Base-by-base conservation (phyloP, 1,140 invertebrate genomes). In the Neocloeon triangulifer region DNA sequence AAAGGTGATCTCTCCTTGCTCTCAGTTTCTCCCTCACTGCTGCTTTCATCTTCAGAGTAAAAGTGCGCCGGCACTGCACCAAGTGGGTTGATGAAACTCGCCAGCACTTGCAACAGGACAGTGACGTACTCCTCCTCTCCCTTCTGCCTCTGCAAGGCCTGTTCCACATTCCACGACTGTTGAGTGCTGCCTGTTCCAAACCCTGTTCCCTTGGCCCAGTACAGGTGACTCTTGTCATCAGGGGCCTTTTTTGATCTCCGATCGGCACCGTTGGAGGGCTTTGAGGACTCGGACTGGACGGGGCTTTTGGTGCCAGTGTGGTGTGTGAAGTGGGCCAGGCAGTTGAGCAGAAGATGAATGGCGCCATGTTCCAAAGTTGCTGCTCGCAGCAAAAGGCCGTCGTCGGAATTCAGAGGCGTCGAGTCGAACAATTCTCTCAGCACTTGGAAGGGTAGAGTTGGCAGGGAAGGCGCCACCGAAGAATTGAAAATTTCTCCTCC, bases 141-240 rank as follows among this genome's bases (percentile, higher is more conserved):
- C 28, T 71, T 68, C 49, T 91, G 84, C 8, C 81, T 60, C 29
- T 82, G 49, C n/a, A 94, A 51, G 16, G 84, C 84, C 44, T 89
- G 79, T 44, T 92, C 85, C 7, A 92, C 81, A 52, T 95, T 88
- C 88, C 88, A 95, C 18, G 78, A 81, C 44, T 91, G 86, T 33
- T 82, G 75, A 2, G 84, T 94, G 1, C 82, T 89, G 1, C 89
- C 89, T 1, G 86, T 91, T 9, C 88, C 89, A 53, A 91, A 96
- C 3, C 89, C 89, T 1, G 86, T 88, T 41, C 53, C 77, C 47
- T 92, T 92, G 0, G 86, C 88, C 86, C 86, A 95, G 52, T 91
- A 92, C 37, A 80, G 58, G 45, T 89, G 81, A 2, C 70, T 69
- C 40, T 84, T 81, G 35, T 81, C 74, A 43, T 77, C 72, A 16